Conservation (phyloP, 2,888 invertebrate genomes). For the Horisme vitalbata region DNA sequence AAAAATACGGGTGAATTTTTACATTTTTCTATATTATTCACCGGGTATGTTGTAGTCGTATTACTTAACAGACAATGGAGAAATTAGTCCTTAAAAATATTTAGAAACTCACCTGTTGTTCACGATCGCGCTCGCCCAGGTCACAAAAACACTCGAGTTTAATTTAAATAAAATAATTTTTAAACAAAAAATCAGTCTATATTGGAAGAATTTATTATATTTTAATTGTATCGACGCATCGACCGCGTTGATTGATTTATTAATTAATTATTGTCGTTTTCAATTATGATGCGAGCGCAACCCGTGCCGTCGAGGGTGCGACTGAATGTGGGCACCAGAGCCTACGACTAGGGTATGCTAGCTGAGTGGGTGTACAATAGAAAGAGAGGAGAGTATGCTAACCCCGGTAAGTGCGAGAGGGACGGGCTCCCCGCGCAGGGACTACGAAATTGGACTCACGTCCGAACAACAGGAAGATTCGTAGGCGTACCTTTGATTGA, state of each 20-base stretch:
- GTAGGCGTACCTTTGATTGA: constrained; percentile 71
- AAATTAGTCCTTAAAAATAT: too few species aligned
- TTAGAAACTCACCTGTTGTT: constrained; percentile 49
- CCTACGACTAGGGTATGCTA: constrained; percentile 66
- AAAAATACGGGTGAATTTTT: too few species aligned
- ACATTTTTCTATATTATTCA: too few species aligned
- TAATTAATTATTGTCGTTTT: constrained; percentile 8
- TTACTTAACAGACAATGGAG: too few species aligned
- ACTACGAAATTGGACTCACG: constrained; percentile 57
- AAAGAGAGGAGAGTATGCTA: constrained; percentile 44
- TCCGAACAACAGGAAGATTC: constrained; percentile 60
- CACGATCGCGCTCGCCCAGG: constrained; percentile 32
- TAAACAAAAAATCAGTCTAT: constrained; percentile 14
- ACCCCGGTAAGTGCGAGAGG: constrained; percentile 31
- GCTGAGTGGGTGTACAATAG: constrained; percentile 66
- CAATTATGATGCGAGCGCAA: constrained; percentile 36
- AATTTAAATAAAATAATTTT: constrained; percentile 9
- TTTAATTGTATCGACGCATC: background rate
- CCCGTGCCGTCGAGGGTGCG: constrained; percentile 48
- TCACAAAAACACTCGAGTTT: constrained; percentile 37
- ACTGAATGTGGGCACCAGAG: constrained; percentile 68
- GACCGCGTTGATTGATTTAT: background rate
- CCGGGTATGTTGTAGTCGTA: too few species aligned
- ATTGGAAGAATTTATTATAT: constrained; percentile 15
- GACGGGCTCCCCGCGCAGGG: constrained; percentile 46